Evolutionary conservation across 2,888 invertebrate genomes (phyloP), one percentile per base, ranked within the genome.

Genomic region (Salticus scenicus): DNA sequence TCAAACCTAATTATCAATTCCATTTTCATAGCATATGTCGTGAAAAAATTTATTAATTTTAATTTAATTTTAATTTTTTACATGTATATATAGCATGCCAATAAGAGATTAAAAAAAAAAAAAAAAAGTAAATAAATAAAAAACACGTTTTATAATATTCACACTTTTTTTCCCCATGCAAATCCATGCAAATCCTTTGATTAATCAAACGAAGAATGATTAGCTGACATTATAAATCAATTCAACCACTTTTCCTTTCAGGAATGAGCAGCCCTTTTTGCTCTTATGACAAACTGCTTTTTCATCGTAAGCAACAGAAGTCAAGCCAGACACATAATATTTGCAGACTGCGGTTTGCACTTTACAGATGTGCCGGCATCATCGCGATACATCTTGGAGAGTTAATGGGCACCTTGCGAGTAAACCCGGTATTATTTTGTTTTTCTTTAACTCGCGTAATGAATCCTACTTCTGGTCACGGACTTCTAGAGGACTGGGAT

Each of bases 371-470:
- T 37, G 30, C 37, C 66, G 66, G 63, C 20, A 27, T 37, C 66
- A 74, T 81, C 74, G 74, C 81, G 63, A 74, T 74, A 24, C 67
- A 30, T 31, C 51, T 81, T 74, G 10, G 4, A 37, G 20, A 57
- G 27, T 51, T 70, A 74, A 81, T 69, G 41, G 69, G 47, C 57
- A 74, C 74, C 57, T 81, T 69, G n/a, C 7, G 64, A 28, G 47
- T 57, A 69, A 57, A 24, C 69, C 74, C 74, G 37, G 74, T 74
- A 74, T 63, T 67, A 74, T 81, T 37, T 81, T 81, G 74, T 66
- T 69, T 74, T 63, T 74, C 81, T 70, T 81, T 81, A 69, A 81
- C 69, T 81, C 41, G 24, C 47, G 41, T 31, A 57, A 74, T 57
- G 69, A 30, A 51, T 57, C 42, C 14, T 51, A 14, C 12, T 37